These are phyloP conservation scores for Diadumene lineata DNA, from an alignment of 92 coral and sea anemone species.

Conservation along the genomic window DNA sequence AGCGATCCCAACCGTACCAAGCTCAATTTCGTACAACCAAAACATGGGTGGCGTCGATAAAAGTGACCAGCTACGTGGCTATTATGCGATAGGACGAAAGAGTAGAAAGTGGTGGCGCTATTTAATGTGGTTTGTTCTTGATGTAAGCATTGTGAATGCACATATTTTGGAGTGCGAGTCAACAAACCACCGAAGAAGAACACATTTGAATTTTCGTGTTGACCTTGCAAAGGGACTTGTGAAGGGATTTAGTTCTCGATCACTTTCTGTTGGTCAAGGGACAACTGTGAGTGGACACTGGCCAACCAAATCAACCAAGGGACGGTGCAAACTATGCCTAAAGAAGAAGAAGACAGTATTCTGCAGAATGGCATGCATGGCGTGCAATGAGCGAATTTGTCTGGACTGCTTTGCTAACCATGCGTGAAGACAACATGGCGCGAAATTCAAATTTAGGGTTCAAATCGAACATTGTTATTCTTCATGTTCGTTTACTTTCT, in stretches of 20 bases:
- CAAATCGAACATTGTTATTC: too few species aligned
- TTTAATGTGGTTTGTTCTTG: constrained; percentile 22
- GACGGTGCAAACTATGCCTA: not conserved
- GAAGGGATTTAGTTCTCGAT: too few species aligned
- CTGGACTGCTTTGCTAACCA: constrained; percentile 7
- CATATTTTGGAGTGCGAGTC: constrained; percentile 9
- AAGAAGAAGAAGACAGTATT: not conserved
- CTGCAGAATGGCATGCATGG: not conserved
- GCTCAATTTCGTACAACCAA: constrained; percentile 38
- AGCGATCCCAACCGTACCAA: constrained; percentile 27
- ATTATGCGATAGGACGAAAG: constrained; percentile 19
- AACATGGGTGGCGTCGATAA: constrained; percentile 55
- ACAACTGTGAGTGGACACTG: too few species aligned
- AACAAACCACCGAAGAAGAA: constrained; percentile 3
- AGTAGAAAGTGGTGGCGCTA: constrained; percentile 37
- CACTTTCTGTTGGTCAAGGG: too few species aligned
- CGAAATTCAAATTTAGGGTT: too few species aligned
- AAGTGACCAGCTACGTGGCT: constrained; percentile 23
- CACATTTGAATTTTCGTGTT: too few species aligned
- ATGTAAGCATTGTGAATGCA: constrained; percentile 35
- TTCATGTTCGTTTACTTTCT: too few species aligned
- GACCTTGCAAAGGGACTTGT: too few species aligned
- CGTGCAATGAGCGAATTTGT: constrained; percentile 5
- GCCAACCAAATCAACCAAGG: not conserved
- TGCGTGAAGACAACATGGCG: too few species aligned